A percentile compares a stretch with the other conserved stretches of the same genome.
These are phyloP conservation scores for Siphamia tubifer DNA, from an alignment of 2,113 vertebrate genomes.

Conservation along the genomic window DNA sequence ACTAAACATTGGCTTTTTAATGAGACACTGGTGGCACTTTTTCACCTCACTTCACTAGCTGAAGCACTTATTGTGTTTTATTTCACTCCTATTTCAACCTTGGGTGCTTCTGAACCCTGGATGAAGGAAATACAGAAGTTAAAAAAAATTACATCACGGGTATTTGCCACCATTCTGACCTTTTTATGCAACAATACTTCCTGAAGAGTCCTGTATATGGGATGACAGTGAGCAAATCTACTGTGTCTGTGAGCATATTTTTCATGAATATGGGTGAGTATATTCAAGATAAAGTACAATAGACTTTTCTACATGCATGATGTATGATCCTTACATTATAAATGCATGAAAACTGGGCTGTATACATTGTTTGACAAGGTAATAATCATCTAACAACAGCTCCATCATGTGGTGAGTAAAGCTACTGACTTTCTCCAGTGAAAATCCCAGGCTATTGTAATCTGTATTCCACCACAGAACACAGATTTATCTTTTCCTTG, in stretches of 20 bases:
- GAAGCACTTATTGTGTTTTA: conserved; percentile 18
- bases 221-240: not conserved
- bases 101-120: not conserved
- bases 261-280: too few relatives aligned
- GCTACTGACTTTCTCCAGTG: not conserved
- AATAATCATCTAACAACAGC: conserved; percentile 33
- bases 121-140: not conserved
- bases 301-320: not conserved
- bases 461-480: not conserved
- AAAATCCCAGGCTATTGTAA: not conserved
- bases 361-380: not conserved
- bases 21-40: conserved; percentile 36
- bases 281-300: not conserved
- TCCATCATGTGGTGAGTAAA: conserved; percentile 49
- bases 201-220: not conserved
- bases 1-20: conserved; percentile 53
- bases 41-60: conserved; percentile 23
- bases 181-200: not conserved
- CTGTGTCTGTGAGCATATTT: too few relatives aligned
- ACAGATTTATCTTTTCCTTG: not conserved
- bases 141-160: conserved; percentile 3
- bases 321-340: not conserved
- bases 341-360: not conserved
- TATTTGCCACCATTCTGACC: not conserved
- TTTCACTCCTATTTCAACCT: conserved; percentile 6